Percentiles rank a stretch among this genome's conserved stretches.
Evolutionary conservation across 1,140 invertebrate species (phyloP).

Genomic region (Drosophila leontia): DNA sequence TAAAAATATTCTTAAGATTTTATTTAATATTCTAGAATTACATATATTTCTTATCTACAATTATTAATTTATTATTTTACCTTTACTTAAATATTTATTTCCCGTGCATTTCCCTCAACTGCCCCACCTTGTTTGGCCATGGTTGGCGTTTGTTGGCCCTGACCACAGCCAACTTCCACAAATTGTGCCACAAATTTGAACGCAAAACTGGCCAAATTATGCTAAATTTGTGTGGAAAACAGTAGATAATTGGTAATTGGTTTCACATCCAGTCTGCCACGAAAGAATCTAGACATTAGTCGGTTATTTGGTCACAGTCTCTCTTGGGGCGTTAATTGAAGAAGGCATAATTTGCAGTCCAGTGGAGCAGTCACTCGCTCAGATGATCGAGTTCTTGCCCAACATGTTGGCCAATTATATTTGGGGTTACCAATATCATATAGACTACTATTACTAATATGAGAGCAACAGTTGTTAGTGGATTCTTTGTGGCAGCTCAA

Average conservation of each 20-base stretch:
- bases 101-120: not conserved
- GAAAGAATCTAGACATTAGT: slow-evolving; percentile 62
- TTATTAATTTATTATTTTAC: not conserved
- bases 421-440: slow-evolving; percentile 11
- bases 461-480: slow-evolving; percentile 19
- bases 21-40: not conserved
- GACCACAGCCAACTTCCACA: slow-evolving; percentile 83
- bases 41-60: not conserved
- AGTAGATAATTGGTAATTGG: slow-evolving; percentile 84
- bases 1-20: no score
- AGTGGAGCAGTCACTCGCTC: slow-evolving; percentile 15
- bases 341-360: slow-evolving; percentile 67
- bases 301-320: slow-evolving; percentile 49
- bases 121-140: slow-evolving; percentile 4
- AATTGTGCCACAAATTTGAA: slow-evolving; percentile 80
- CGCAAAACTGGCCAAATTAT: slow-evolving; percentile 83
- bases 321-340: slow-evolving; percentile 74
- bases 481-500: slow-evolving; percentile 18
- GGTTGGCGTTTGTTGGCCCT: slow-evolving; percentile 66
- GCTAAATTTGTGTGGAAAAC: slow-evolving; percentile 84
- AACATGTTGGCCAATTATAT: slow-evolving; percentile 66
- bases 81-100: not conserved
- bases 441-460: not conserved
- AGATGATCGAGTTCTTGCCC: slow-evolving; percentile 34
- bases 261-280: slow-evolving; percentile 59